A percentile compares a stretch with the other conserved stretches of the same genome.
These are phyloP conservation scores for Lemur catta DNA, from an alignment of 2,797 vertebrate species.

Conservation along the genomic window DNA sequence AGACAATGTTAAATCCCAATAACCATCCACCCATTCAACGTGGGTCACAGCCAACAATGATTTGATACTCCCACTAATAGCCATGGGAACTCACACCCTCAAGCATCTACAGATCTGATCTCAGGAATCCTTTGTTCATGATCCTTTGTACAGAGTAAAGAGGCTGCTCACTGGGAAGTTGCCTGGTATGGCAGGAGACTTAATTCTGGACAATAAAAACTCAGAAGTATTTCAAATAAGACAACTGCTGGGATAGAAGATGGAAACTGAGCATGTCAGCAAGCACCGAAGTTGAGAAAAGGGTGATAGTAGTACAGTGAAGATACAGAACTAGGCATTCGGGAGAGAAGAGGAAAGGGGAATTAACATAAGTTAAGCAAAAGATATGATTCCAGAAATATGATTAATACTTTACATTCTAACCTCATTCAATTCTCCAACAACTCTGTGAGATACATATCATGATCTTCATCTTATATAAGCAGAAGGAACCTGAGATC, in stretches of 20 bases:
- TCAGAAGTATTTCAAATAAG: slow-evolving; percentile 38
- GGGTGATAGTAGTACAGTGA: background rate
- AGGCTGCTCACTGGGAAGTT: background rate
- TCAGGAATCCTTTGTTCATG: background rate
- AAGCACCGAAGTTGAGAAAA: background rate
- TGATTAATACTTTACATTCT: background rate
- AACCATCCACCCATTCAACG: background rate
- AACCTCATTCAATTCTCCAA: background rate
- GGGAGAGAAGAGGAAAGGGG: background rate
- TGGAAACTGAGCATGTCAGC: background rate
- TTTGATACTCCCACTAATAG: background rate
- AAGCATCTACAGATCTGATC: background rate
- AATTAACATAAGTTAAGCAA: background rate
- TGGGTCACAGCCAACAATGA: background rate
- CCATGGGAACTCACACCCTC: background rate
- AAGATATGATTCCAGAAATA: background rate
- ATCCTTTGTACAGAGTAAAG: background rate
- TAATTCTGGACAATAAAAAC: slow-evolving; percentile 37
- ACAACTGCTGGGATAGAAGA: background rate
- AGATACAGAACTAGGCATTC: background rate
- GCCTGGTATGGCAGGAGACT: background rate
- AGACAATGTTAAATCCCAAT: background rate
- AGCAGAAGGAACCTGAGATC: background rate
- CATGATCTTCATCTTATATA: background rate
- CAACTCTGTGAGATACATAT: fast-evolving